These are phyloP conservation scores for Dissostichus mawsoni DNA, from an alignment of 2,113 vertebrate genomes.

Conservation along the genomic window DNA sequence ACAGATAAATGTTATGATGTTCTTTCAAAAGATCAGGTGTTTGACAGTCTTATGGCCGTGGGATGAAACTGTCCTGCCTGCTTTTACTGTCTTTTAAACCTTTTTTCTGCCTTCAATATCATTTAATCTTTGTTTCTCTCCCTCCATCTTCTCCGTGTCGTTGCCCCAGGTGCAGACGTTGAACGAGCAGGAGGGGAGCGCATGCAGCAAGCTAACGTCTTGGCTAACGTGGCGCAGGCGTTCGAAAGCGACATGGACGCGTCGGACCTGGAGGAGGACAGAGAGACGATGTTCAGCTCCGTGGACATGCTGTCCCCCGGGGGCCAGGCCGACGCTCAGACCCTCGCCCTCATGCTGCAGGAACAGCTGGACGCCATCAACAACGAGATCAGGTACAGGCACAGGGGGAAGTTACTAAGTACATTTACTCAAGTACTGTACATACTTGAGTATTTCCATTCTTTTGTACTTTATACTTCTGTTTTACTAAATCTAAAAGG, in stretches of 20 bases:
- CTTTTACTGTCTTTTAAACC: neutral
- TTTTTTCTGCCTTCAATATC: neutral
- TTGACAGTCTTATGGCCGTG: no score
- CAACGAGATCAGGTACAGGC: slow-evolving; percentile 94
- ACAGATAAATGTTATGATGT: no score
- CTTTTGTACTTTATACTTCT: no score
- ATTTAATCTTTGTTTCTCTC: neutral
- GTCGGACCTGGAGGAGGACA: slow-evolving; percentile 93
- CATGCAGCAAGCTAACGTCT: slow-evolving; percentile 95
- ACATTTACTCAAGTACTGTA: no score
- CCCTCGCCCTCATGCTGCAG: slow-evolving; percentile 96
- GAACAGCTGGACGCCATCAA: slow-evolving; percentile 98
- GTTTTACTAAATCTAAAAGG: no score
- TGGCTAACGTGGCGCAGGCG: slow-evolving; percentile 96
- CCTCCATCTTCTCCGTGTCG: neutral
- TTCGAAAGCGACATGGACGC: slow-evolving; percentile 95
- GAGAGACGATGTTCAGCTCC: slow-evolving; percentile 93
- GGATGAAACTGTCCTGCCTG: neutral
- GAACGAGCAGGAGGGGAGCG: slow-evolving; percentile 98
- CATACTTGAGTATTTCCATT: no score
- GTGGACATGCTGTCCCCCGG: slow-evolving; percentile 94
- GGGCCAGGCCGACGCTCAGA: slow-evolving; percentile 97
- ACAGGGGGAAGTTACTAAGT: neutral
- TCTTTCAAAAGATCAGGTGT: no score
- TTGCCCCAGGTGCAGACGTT: slow-evolving; percentile 93